Base-by-base conservation (phyloP, 2,113 vertebrate genomes). In the Neodontobutis hainanensis region DNA sequence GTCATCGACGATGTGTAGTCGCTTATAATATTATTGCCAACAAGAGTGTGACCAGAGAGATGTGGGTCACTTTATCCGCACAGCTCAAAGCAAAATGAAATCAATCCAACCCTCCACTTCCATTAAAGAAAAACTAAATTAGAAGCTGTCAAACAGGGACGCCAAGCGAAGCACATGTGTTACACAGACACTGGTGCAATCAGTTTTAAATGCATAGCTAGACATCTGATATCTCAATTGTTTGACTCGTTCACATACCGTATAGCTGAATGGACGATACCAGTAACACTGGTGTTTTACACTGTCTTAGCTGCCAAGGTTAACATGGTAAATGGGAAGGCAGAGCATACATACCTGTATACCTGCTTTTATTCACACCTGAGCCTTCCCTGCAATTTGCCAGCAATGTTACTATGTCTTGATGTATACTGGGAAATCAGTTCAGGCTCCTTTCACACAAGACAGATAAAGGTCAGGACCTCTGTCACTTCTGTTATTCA, bases 11-110 rank as follows among this genome's bases (percentile, higher is more conserved):
- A 64, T 46, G 65, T 62, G 49, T 14, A 16, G 34, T 7, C 11
- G 5, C 45, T 70, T 73, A 49, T 42, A 71, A 79, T 45, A 61
- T 15, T 6, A 44, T 6, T 7, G 42, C 3, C 10, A 62, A 40
- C 40, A 47, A 0, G 11, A 53, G 14, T 14, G 46, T 55, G 27
- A 71, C 50, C 3, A 2, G 35, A 48, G 44, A 44, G 16, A 71
- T 56, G 34, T 45, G 42, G 4, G 56, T 19, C 16, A 60, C 47
- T 63, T 53, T 48, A 56, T 66, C 49, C 14, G 6, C 32, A 11
- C 6, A 58, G 57, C 68, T 77, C 44, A 68, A 62, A 66, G n/a
- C 27, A 9, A 8, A 56, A 57, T 67, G 49, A 46, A 61, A 65
- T 70, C 38, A 50, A 45, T 47, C 43, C 19, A 34, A 9, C 5